A percentile compares a stretch with the other conserved stretches of the same genome.
Conservation (phyloP, 2,113 vertebrate species). For the Nestor notabilis region DNA sequence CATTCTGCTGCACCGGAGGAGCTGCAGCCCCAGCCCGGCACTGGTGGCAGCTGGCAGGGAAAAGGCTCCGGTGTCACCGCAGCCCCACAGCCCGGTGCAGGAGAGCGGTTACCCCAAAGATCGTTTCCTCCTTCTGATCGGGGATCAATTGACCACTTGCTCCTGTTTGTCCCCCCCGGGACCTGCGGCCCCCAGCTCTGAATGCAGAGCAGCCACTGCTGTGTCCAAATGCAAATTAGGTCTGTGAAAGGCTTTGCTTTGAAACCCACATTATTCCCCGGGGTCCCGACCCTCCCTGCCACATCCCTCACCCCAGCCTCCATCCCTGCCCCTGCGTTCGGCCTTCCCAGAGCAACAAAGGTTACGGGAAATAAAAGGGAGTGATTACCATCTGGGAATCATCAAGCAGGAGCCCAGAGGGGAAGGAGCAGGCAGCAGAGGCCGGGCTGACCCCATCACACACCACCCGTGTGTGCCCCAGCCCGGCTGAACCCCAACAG, state of each 20-base stretch:
- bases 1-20: neutral
- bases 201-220: conserved; percentile 9
- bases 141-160: conserved; percentile 37
- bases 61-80: neutral
- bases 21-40: rapidly evolving
- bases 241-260: conserved; percentile 41
- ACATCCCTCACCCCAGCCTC: conserved; percentile 49
- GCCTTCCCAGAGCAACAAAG: conserved; percentile 54
- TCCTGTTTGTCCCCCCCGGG: neutral
- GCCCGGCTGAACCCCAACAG: conserved; percentile 71
- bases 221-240: conserved; percentile 52
- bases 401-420: conserved; percentile 71
- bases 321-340: conserved; percentile 57
- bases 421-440: neutral
- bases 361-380: conserved; percentile 60
- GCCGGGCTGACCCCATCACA: conserved; percentile 39
- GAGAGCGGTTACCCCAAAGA: neutral
- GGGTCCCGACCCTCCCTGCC: conserved; percentile 63
- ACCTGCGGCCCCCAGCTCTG: neutral
- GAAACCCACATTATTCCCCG: conserved; percentile 65
- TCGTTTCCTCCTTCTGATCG: neutral
- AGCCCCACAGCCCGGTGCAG: neutral
- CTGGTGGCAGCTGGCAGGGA: neutral
- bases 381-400: conserved; percentile 83
- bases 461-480: conserved; percentile 67